Percentiles rank a stretch among this genome's conserved stretches.
These are phyloP conservation scores for Drosophila bipectinata DNA, from an alignment of 1,140 invertebrate species.

Conservation along the genomic window DNA sequence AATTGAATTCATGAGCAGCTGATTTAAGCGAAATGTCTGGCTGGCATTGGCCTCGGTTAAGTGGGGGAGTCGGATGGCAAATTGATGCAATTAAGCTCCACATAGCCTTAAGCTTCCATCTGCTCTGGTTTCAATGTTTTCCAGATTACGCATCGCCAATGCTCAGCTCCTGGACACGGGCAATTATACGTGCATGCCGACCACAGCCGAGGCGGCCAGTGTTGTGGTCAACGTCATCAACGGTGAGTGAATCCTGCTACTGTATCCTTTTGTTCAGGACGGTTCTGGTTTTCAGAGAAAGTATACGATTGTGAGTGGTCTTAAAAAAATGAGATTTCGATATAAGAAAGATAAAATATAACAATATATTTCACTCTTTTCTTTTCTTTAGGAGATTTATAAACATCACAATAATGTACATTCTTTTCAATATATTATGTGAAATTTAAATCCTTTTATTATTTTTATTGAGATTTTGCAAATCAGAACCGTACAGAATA, in stretches of 20 bases:
- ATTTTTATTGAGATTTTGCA: background rate
- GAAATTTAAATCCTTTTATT: too few relatives aligned
- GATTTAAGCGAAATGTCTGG: slow-evolving; percentile 19
- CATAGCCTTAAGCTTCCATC: slow-evolving; percentile 38
- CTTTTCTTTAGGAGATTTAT: too few relatives aligned
- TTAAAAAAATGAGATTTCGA: too few relatives aligned
- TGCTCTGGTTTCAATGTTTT: slow-evolving; percentile 33
- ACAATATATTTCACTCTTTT: too few relatives aligned
- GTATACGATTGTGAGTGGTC: background rate
- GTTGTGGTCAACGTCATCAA: slow-evolving; percentile 95
- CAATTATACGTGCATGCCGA: slow-evolving; percentile 94
- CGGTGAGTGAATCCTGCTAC: slow-evolving; percentile 86
- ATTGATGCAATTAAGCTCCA: slow-evolving; percentile 23
- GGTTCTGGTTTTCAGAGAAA: background rate
- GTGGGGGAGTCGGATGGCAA: slow-evolving; percentile 4
- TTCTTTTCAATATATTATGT: too few relatives aligned
- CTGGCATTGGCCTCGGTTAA: background rate
- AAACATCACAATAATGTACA: too few relatives aligned
- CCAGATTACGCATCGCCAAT: slow-evolving; percentile 89
- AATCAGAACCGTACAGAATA: background rate
- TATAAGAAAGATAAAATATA: too few relatives aligned
- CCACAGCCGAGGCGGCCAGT: slow-evolving; percentile 90
- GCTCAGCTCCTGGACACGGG: slow-evolving; percentile 90
- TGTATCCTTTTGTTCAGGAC: background rate
- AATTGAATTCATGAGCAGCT: slow-evolving; percentile 59